Percentiles rank a stretch among this genome's conserved stretches.
Evolutionary conservation across 2,113 vertebrate species (phyloP).

Genomic region (Hippocampus comes): DNA sequence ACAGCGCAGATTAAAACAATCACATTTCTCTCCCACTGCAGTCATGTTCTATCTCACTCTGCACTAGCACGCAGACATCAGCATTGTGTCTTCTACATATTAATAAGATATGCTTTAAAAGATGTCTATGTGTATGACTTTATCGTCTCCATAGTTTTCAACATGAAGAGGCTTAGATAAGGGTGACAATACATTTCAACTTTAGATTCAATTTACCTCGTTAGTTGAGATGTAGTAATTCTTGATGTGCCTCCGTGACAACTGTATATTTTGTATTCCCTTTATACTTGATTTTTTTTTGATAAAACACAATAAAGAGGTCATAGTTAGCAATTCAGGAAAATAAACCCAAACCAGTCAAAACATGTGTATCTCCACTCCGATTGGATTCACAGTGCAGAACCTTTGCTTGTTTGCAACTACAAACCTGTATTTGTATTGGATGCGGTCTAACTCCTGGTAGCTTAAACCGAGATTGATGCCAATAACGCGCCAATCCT

Average conservation of each 20-base stretch:
- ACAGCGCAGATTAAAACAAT: slow-evolving; percentile 69
- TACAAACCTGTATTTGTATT: slow-evolving; percentile 80
- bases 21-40: slow-evolving; percentile 38
- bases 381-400: neutral
- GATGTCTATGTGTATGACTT: neutral
- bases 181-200: neutral
- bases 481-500: slow-evolving; percentile 86
- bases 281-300: neutral
- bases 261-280: neutral
- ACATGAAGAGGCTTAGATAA: neutral
- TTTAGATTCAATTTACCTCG: neutral
- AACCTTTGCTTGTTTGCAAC: neutral
- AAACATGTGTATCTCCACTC: neutral
- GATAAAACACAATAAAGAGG: neutral
- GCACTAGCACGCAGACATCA: neutral
- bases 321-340: neutral
- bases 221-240: neutral
- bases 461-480: slow-evolving; percentile 84
- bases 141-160: neutral
- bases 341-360: neutral
- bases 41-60: slow-evolving; percentile 21
- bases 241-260: neutral
- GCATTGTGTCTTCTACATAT: slow-evolving; percentile 7
- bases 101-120: slow-evolving; percentile 7
- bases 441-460: slow-evolving; percentile 80